Conservation (phyloP, 2,888 invertebrate genomes). For the Pinctada fucata region DNA sequence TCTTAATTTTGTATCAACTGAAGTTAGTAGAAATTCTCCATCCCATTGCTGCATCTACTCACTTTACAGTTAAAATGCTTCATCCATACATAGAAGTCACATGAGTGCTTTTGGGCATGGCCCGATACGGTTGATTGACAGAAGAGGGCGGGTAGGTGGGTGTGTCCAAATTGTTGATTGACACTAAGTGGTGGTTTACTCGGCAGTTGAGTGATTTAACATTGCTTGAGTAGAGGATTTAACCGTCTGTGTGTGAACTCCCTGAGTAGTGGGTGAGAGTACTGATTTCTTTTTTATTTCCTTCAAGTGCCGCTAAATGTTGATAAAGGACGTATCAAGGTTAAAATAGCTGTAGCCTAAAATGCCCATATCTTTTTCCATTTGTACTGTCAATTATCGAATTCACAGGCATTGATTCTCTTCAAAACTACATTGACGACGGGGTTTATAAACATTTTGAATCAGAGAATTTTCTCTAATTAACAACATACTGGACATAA, state of each 20-base stretch:
- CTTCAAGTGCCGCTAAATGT: not conserved
- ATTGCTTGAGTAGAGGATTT: not conserved
- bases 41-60: not conserved
- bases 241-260: not conserved
- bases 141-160: not conserved
- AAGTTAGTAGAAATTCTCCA: not conserved
- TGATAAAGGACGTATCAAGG: not conserved
- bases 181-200: not conserved
- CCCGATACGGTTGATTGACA: not conserved
- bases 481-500: too few species aligned
- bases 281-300: not conserved
- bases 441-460: too few species aligned
- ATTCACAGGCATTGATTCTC: too few species aligned
- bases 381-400: too few species aligned
- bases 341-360: too few species aligned
- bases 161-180: not conserved
- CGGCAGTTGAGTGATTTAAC: not conserved
- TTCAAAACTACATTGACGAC: too few species aligned
- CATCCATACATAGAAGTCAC: not conserved
- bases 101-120: not conserved
- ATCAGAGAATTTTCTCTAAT: too few species aligned
- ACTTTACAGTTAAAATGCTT: not conserved
- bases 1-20: too few species aligned
- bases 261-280: not conserved
- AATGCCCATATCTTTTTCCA: too few species aligned